phyloP scores from a whole-genome alignment of 2,113 vertebrate species.

The Barnardius zonarius region DNA sequence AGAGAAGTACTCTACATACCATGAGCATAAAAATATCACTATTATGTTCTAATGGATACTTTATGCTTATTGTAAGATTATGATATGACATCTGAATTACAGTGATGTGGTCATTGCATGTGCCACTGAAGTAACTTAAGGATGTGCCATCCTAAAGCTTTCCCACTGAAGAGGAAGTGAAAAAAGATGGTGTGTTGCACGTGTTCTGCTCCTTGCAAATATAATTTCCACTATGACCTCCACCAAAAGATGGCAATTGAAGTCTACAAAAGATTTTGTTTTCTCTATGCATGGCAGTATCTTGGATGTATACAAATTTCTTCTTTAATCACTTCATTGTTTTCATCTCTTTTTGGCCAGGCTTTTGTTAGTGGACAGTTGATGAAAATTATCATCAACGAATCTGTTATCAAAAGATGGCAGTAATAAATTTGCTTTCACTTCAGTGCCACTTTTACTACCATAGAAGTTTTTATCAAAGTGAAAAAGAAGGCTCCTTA shows the following conservation, averaged over 20 bases:
- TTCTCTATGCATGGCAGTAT: neutral
- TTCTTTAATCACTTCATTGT: neutral
- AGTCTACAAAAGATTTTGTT: neutral
- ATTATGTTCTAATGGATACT: neutral
- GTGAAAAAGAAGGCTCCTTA: neutral
- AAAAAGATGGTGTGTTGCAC: neutral
- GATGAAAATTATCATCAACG: neutral
- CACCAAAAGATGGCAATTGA: slow-evolving; percentile 15
- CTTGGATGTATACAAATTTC: neutral
- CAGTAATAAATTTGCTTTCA: neutral
- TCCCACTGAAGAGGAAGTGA: neutral
- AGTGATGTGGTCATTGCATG: neutral
- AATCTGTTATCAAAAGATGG: neutral
- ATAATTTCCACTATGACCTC: neutral
- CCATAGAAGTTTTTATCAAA: neutral
- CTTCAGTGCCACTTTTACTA: neutral
- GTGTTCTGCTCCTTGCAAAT: neutral
- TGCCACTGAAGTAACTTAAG: neutral
- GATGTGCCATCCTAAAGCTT: neutral
- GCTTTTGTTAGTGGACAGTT: neutral
- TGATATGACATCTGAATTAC: neutral
- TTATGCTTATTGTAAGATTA: neutral
- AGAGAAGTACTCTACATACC: neutral
- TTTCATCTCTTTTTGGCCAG: neutral
- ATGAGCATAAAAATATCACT: neutral